Percentiles rank a stretch among this genome's conserved stretches.
phyloP scores from a whole-genome alignment of 2,797 vertebrate genomes.

The Cuculus canorus region DNA sequence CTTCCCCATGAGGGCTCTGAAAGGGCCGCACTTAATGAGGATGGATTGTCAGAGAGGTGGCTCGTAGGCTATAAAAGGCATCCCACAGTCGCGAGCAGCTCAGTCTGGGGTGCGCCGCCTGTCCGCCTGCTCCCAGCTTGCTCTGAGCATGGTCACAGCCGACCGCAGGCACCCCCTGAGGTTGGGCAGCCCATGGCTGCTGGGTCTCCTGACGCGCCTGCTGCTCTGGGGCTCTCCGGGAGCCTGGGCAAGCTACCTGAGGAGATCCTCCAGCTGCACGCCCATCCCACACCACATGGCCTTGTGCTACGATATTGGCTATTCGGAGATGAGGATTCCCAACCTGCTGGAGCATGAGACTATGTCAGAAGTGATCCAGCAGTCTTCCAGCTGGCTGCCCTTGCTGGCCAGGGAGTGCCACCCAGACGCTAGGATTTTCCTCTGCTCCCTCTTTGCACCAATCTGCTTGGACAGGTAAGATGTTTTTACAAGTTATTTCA shows the following conservation, averaged over 20 bases:
- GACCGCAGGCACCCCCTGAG: background rate
- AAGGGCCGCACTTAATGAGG: constrained; percentile 72
- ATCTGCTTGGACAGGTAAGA: constrained; percentile 89
- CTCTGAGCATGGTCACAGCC: background rate
- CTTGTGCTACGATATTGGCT: constrained; percentile 86
- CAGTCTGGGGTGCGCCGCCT: background rate
- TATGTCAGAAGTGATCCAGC: constrained; percentile 84
- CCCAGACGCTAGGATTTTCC: constrained; percentile 85
- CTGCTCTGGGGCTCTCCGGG: constrained; percentile 24
- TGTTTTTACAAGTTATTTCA: background rate
- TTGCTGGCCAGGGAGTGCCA: constrained; percentile 87
- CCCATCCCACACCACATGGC: constrained; percentile 82
- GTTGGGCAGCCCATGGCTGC: background rate
- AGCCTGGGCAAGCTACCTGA: constrained; percentile 48
- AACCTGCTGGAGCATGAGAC: constrained; percentile 87
- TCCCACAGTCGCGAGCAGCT: background rate
- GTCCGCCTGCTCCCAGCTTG: background rate
- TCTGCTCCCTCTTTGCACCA: constrained; percentile 88
- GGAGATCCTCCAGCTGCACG: constrained; percentile 78
- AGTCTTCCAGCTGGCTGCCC: constrained; percentile 87
- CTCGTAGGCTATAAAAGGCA: constrained; percentile 65
- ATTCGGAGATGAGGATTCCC: constrained; percentile 84
- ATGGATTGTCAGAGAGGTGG: constrained; percentile 68
- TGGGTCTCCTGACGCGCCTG: constrained; percentile 9
- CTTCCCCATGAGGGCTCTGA: constrained; percentile 66